Percentiles rank a stretch among this genome's conserved stretches.
phyloP scores from a whole-genome alignment of 2,797 vertebrate species.

The Coregonus sp. region DNA sequence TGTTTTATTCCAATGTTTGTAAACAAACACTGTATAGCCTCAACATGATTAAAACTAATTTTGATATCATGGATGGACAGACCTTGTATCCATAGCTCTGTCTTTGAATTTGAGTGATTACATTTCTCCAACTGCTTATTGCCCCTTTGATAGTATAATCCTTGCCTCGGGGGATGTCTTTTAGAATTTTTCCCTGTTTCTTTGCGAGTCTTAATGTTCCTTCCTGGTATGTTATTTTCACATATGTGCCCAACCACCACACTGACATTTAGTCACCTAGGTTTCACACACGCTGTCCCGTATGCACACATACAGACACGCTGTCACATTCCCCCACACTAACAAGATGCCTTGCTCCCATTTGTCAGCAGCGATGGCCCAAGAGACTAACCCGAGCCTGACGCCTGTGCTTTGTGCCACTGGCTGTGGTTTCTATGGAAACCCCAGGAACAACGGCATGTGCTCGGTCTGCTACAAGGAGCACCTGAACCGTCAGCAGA shows the following conservation, averaged over 20 bases:
- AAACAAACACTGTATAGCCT: too few species aligned
- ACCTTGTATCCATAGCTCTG: too few species aligned
- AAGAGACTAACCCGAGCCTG: slow-evolving; percentile 97
- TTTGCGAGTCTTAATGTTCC: background rate
- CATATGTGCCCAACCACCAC: background rate
- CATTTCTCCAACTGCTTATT: too few species aligned
- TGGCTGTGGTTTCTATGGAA: slow-evolving; percentile 98
- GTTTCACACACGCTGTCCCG: background rate
- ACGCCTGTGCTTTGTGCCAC: slow-evolving; percentile 96
- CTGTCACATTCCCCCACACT: background rate
- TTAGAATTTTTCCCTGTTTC: background rate
- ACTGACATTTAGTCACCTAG: too few species aligned
- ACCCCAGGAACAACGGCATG: slow-evolving; percentile 97
- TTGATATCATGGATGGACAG: too few species aligned
- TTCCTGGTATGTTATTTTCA: background rate
- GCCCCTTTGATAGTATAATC: too few species aligned
- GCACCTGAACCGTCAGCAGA: slow-evolving; percentile 95
- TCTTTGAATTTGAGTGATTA: too few species aligned
- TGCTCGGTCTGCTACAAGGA: slow-evolving; percentile 99
- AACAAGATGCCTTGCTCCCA: slow-evolving; percentile 5
- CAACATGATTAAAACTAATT: too few species aligned
- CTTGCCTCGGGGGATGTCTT: too few species aligned
- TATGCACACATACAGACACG: background rate
- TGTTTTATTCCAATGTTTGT: too few species aligned
- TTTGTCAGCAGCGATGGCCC: slow-evolving; percentile 84